Base-by-base conservation (phyloP, 2,888 invertebrate species). In the Willowsia nigromaculata region DNA sequence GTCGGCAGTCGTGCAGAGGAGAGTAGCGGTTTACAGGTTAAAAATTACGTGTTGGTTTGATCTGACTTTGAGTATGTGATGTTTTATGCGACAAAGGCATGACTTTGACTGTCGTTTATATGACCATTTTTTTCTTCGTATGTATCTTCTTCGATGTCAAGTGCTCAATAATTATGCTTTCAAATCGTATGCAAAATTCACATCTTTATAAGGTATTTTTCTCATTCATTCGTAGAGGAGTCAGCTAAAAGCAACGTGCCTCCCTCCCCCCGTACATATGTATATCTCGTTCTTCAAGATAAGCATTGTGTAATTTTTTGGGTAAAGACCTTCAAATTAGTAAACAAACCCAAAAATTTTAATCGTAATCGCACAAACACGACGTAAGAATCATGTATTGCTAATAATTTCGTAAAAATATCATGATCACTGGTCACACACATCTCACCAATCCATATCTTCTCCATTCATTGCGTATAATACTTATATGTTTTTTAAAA, bases 321-420 rank as follows among this genome's bases (percentile, higher is more conserved):
- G 74, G 50, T 50, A 71, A 40, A 50, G 83, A 83, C 88, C 88
- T 88, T 88, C 88, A 76, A 76, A 62, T 74, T 62, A 83, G 68
- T 27, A 80, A 84, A 88, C 74, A 68, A 84, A 76, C 88, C 80
- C 84, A 84, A 84, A 83, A 84, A 50, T 50, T 81, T 33, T 86
- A 88, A 76, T 76, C 84, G 56, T 78, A 88, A 84, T 88, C 84
- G 50, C 84, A 56, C 71, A 76, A 83, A 80, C 88, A 88, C 88
- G 88, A 88, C 56, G 43, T 33, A 65, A 80, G 37, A 88, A 82
- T 86, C 78, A 78, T 86, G 85, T 78, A 80, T 6, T 40, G 43
- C 78, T 53, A 53, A 78, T 33, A 78, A 78, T 33, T 50, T 53
- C 15, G n/a, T 50, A 7, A 33, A 78, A 78, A 78, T 50, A 76